Evolutionary conservation across 2,888 invertebrate genomes (phyloP).

Genomic region (Andricus curvator): DNA sequence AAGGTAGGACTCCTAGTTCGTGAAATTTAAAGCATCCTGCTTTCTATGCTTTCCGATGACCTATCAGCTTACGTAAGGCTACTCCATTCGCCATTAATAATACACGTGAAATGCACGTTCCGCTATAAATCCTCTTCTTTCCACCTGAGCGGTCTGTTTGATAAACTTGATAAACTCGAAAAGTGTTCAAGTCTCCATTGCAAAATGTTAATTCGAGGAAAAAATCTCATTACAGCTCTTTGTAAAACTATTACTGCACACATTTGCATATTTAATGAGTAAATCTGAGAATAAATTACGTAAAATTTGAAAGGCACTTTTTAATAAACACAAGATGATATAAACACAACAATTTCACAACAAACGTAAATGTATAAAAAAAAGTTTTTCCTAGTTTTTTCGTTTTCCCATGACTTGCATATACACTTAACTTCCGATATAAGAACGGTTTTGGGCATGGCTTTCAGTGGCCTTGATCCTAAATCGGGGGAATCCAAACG

Average conservation of each 20-base stretch:
- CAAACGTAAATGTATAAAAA: too few species aligned
- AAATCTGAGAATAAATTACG: background rate
- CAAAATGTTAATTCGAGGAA: background rate
- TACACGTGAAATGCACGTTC: constrained; percentile 13
- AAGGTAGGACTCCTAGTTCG: background rate
- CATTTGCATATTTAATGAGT: constrained; percentile 14
- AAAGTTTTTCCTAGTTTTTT: too few species aligned
- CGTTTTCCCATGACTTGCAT: too few species aligned
- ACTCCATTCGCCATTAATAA: constrained; percentile 12
- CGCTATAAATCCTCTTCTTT: constrained; percentile 22
- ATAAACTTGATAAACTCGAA: constrained; percentile 28
- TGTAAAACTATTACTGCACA: background rate
- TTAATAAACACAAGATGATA: too few species aligned
- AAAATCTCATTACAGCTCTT: background rate
- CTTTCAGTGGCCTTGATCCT: too few species aligned
- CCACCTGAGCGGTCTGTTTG: constrained; percentile 11
- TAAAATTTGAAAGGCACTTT: background rate
- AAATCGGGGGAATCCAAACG: too few species aligned
- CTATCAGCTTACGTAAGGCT: constrained; percentile 40
- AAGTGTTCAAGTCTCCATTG: constrained; percentile 3
- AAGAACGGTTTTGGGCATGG: too few species aligned
- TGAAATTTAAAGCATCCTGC: constrained; percentile 44
- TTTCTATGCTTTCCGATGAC: constrained; percentile 41
- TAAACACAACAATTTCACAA: too few species aligned
- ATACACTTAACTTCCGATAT: too few species aligned